A percentile compares a stretch with the other conserved stretches of the same genome.
These are phyloP conservation scores for Hemiscyllium ocellatum DNA, from an alignment of 2,113 vertebrate species.

Conservation along the genomic window DNA sequence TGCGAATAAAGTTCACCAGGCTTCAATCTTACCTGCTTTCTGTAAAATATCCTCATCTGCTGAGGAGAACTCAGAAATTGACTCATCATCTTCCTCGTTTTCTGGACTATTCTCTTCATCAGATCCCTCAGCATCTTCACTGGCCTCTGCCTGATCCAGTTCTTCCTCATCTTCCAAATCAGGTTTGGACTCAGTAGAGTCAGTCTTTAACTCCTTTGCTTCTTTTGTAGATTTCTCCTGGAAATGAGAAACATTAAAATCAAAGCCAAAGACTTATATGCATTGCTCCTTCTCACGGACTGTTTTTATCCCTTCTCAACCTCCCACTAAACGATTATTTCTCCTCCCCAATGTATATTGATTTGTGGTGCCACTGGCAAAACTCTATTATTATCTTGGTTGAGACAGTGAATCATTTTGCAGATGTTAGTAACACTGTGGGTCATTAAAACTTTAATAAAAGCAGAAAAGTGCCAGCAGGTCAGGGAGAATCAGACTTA, in stretches of 20 bases:
- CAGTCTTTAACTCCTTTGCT: slow-evolving; percentile 35
- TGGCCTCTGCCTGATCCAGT: slow-evolving; percentile 33
- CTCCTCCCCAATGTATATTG: background rate
- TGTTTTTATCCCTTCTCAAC: background rate
- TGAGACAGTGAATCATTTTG: no score
- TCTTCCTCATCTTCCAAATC: slow-evolving; percentile 42
- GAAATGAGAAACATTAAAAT: background rate
- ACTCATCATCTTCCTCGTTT: slow-evolving; percentile 1
- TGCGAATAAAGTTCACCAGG: background rate
- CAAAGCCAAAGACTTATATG: background rate
- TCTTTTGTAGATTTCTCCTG: slow-evolving; percentile 66
- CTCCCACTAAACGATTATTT: background rate
- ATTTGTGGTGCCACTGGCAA: background rate
- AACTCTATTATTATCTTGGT: background rate
- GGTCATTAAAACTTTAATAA: no score
- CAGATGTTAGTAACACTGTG: no score
- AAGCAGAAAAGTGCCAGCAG: no score
- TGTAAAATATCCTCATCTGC: slow-evolving; percentile 75
- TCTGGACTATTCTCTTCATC: slow-evolving; percentile 32
- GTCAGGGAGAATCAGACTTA: no score
- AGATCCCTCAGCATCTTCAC: background rate
- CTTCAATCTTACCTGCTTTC: slow-evolving; percentile 66
- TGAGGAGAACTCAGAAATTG: slow-evolving; percentile 66
- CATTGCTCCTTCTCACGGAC: background rate
- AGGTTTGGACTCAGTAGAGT: slow-evolving; percentile 37